Evolutionary conservation across 2,113 vertebrate genomes (phyloP).

Genomic region (Tachycineta bicolor): DNA sequence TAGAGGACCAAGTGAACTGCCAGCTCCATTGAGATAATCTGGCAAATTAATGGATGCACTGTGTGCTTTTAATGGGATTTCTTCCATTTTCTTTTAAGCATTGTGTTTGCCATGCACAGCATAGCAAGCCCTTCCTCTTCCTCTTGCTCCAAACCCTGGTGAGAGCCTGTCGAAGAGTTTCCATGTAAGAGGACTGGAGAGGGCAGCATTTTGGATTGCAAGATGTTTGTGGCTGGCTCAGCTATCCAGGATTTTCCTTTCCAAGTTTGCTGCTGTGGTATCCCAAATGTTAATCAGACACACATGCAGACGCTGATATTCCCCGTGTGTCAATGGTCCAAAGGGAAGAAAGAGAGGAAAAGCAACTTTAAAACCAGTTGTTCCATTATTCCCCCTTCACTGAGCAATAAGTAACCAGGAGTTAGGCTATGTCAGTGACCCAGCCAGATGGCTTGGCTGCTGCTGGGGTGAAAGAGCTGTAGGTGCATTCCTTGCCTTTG

Average conservation of each 20-base stretch:
- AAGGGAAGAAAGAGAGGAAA: neutral
- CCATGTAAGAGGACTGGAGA: neutral
- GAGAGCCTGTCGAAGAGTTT: neutral
- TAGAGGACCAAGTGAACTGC: neutral
- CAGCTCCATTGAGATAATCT: neutral
- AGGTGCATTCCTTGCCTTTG: neutral
- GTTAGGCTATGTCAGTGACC: neutral
- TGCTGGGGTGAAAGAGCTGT: neutral
- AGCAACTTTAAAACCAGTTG: neutral
- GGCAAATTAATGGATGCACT: neutral
- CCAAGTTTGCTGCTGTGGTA: neutral
- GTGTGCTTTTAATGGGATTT: neutral
- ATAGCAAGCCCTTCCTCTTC: neutral
- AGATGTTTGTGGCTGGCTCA: neutral
- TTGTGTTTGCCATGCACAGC: neutral
- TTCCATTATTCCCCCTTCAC: neutral
- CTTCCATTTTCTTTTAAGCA: neutral
- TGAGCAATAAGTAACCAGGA: neutral
- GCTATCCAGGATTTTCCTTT: neutral
- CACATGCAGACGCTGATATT: neutral
- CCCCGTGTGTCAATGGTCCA: rapidly evolving
- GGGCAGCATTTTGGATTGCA: neutral
- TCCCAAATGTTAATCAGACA: neutral
- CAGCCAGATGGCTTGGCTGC: neutral
- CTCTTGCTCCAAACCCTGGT: neutral